Evolutionary conservation across 2,888 invertebrate genomes (phyloP).

Genomic region (Erebia epiphron): DNA sequence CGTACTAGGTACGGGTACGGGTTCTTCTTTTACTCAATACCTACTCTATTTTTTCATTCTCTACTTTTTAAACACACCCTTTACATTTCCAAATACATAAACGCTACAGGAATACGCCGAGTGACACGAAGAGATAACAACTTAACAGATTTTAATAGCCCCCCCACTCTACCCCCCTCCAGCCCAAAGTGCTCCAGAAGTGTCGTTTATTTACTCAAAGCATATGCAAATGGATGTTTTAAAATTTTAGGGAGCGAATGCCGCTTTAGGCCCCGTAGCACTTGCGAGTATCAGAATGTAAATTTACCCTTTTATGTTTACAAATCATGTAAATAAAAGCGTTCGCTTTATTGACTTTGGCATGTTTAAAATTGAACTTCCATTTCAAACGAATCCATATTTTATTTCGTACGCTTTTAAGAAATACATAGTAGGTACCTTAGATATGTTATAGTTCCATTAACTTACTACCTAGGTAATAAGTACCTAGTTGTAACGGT

Average conservation of each 20-base stretch:
- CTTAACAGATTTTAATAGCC: slow-evolving; percentile 45
- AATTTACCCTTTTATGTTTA: slow-evolving; percentile 82
- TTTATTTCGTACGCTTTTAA: slow-evolving; percentile 26
- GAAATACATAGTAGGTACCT: not conserved
- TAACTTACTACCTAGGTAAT: too few relatives aligned
- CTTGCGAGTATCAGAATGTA: slow-evolving; percentile 82
- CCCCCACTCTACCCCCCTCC: slow-evolving; percentile 45
- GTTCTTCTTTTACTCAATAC: too few relatives aligned
- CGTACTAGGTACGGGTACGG: too few relatives aligned
- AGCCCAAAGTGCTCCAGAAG: slow-evolving; percentile 74
- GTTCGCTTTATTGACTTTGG: slow-evolving; percentile 78
- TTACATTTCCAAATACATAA: slow-evolving; percentile 6
- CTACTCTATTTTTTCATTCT: not conserved
- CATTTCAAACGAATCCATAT: slow-evolving; percentile 36
- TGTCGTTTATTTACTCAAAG: slow-evolving; percentile 83
- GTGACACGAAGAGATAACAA: slow-evolving; percentile 31
- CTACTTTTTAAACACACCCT: not conserved
- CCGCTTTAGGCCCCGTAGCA: slow-evolving; percentile 79
- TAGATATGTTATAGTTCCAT: too few relatives aligned
- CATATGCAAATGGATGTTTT: slow-evolving; percentile 83
- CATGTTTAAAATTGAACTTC: slow-evolving; percentile 43
- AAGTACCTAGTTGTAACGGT: too few relatives aligned
- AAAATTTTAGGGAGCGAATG: slow-evolving; percentile 82
- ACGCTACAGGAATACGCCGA: slow-evolving; percentile 1
- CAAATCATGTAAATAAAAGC: slow-evolving; percentile 82